Conservation (phyloP, 1,140 invertebrate species). For the Rhyzopertha dominica region DNA sequence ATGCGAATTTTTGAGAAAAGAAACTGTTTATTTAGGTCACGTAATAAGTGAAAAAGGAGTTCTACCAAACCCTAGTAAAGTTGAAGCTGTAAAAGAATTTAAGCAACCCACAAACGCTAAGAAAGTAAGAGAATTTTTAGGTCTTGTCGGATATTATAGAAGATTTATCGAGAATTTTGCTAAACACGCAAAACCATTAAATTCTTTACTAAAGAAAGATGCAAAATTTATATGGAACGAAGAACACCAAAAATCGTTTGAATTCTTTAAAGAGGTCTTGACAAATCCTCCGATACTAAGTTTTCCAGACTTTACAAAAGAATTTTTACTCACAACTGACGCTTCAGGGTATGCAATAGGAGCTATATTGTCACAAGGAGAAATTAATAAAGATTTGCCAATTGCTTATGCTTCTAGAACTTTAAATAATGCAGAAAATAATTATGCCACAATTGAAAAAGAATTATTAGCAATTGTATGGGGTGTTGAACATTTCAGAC, state of each 20-base stretch:
- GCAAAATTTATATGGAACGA: conserved; percentile 9
- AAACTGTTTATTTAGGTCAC: conserved; percentile 35
- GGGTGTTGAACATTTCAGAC: conserved; percentile 45
- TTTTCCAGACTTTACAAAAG: conserved; percentile 37
- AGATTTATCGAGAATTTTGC: conserved; percentile 23
- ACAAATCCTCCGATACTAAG: conserved; percentile 42
- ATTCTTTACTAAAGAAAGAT: conserved; percentile 21
- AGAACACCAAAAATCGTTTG: conserved; percentile 36
- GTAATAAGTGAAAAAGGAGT: conserved; percentile 18
- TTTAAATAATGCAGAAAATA: conserved; percentile 23
- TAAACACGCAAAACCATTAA: conserved; percentile 21
- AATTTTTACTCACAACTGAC: conserved; percentile 41
- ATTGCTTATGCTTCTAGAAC: conserved; percentile 32
- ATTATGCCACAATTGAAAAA: conserved; percentile 43
- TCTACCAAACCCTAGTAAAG: conserved; percentile 24
- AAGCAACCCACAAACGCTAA: conserved; percentile 22
- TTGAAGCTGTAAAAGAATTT: conserved; percentile 19
- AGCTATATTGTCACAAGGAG: conserved; percentile 33
- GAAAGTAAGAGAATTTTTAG: conserved; percentile 46
- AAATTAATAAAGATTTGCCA: conserved; percentile 27
- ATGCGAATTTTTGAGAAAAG: conserved; percentile 38
- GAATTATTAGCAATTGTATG: conserved; percentile 52
- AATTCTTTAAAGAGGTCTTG: conserved; percentile 41
- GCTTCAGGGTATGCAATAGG: conserved; percentile 40
- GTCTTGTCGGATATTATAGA: conserved; percentile 35